These are phyloP conservation scores for Scaptomyza parva DNA, from an alignment of 2,888 invertebrate genomes.

Conservation along the genomic window DNA sequence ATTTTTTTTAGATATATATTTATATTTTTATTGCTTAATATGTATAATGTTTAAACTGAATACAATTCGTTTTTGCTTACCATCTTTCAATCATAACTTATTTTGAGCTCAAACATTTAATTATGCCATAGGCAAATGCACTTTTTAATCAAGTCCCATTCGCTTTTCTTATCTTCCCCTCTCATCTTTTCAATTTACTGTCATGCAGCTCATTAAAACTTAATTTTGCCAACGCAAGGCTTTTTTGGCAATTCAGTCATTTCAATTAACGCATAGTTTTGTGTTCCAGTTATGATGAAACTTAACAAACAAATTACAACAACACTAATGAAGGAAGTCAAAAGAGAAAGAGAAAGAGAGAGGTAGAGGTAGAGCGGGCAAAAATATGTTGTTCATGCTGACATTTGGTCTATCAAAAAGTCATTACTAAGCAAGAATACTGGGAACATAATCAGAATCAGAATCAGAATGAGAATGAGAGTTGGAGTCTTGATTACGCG, in stretches of 20 bases:
- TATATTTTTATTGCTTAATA: neutral
- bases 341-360: neutral
- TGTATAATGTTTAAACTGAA: neutral
- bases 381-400: constrained; percentile 44
- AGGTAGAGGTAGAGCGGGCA: neutral
- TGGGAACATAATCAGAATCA: constrained; percentile 32
- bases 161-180: neutral
- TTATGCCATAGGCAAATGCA: constrained; percentile 1
- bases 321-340: neutral
- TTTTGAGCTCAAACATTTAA: no score
- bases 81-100: neutral
- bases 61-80: neutral
- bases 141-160: neutral
- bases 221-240: constrained; percentile 6
- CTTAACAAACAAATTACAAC: constrained; percentile 7
- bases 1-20: no score
- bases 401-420: constrained; percentile 68
- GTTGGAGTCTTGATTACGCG: constrained; percentile 33
- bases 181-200: constrained; percentile 19
- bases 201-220: constrained; percentile 53
- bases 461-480: constrained; percentile 12
- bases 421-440: constrained; percentile 73
- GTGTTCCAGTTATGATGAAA: constrained; percentile 29
- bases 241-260: constrained; percentile 8
- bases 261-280: constrained; percentile 54